Evolutionary conservation across 2,113 vertebrate species (phyloP), one percentile per base, ranked within the genome.

Genomic region (Orycteropus afer): DNA sequence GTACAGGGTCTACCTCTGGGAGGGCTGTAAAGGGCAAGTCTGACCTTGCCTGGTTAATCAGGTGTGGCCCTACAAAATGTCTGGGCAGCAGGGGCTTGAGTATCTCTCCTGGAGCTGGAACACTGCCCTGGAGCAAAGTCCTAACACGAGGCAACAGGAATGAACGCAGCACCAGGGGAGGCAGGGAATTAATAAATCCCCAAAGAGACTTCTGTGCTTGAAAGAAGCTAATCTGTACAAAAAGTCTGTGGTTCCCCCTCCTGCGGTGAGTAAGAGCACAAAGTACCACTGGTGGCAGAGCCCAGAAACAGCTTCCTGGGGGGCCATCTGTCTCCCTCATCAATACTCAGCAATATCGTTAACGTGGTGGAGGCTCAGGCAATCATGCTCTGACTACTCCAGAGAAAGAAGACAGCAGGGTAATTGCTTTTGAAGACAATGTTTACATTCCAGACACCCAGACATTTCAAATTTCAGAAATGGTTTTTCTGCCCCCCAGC

Each of bases 121-220:
- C 88, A 91, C 37, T 9, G 59, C 89, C 93, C 93, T 34, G 5
- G 51, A 63, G 84, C 97, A 97, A 96, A 94, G 94, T 96, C 96
- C 95, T 89, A 95, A 81, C 96, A 96, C 49, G 69, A 97, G 96
- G 95, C 89, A 89, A 74, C 65, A 76, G 91, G 95, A 97, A 77
- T 90, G 14, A 95, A 55, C 78, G 40, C n/a, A 3, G 4, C 11
- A 76, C 22, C 76, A 8, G 74, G 88, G 97, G 80, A 93, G 95
- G 79, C 90, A 94, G 32, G 83, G 96, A 96, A 97, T 97, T 97
- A 93, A 67, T 94, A 96, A 96, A 92, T 14, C 94, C 86, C 93
- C 34, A 76, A 93, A 94, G 65, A 88, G 79, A 96, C 97, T 98
- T 97, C 93, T 79, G 87, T 93, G 97, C 97, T 94, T 94, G 73